phyloP scores from a whole-genome alignment of 2,113 vertebrate genomes.

The Scortum barcoo region DNA sequence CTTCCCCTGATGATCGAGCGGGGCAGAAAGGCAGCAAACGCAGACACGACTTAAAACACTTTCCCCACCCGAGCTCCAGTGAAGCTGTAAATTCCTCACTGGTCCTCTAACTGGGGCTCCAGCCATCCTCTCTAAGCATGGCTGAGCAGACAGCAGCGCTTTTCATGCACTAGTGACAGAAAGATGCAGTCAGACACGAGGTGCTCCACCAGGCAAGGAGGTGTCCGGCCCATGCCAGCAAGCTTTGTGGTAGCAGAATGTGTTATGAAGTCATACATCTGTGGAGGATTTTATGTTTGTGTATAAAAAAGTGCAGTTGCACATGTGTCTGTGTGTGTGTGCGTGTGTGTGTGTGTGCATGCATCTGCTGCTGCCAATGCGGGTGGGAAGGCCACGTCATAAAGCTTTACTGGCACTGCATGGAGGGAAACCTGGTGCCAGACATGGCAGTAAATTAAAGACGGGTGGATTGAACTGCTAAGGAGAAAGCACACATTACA shows the following conservation, averaged over 20 bases:
- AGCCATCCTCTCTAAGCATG: constrained; percentile 51
- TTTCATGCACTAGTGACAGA: constrained; percentile 75
- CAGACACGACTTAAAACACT: constrained; percentile 51
- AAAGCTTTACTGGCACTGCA: constrained; percentile 78
- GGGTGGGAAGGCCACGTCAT: constrained; percentile 67
- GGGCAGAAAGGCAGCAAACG: constrained; percentile 43
- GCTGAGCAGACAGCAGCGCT: constrained; percentile 68
- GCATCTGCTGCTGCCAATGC: constrained; percentile 36
- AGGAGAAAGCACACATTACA: constrained; percentile 37
- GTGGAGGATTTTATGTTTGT: constrained; percentile 19
- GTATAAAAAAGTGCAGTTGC: background rate
- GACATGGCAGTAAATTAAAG: constrained; percentile 71
- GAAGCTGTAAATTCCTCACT: constrained; percentile 81
- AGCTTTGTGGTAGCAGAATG: constrained; percentile 38
- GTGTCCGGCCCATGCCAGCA: constrained; percentile 31
- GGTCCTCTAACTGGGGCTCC: constrained; percentile 68
- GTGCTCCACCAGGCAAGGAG: constrained; percentile 35
- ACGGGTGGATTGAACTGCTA: constrained; percentile 29
- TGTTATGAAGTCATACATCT: constrained; percentile 35
- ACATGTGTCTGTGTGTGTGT: constrained; percentile 2
- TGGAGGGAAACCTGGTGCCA: constrained; percentile 67
- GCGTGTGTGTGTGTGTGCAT: background rate
- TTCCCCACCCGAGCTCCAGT: constrained; percentile 57
- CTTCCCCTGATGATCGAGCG: constrained; percentile 37
- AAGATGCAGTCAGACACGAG: constrained; percentile 65